These are phyloP conservation scores for Scolopax bukidnonensis DNA, from an alignment of 2,797 vertebrate species.

Conservation along the genomic window DNA sequence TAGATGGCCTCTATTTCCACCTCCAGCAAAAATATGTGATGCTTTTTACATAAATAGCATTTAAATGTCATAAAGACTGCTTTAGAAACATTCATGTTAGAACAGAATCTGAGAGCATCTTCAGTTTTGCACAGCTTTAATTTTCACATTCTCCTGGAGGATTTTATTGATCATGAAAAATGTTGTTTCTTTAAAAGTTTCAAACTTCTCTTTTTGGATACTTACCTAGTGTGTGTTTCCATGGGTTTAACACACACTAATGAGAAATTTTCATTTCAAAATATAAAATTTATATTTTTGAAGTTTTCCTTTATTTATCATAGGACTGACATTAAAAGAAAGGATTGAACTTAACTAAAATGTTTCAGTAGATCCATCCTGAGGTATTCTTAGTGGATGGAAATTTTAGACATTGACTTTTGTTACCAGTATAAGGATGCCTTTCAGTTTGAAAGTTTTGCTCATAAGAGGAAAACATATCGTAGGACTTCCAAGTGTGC, in stretches of 20 bases:
- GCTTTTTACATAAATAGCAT: neutral
- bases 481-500: neutral
- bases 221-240: neutral
- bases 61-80: neutral
- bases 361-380: neutral
- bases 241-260: neutral
- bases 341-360: neutral
- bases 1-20: neutral
- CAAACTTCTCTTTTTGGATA: neutral
- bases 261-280: neutral
- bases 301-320: neutral
- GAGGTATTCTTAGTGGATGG: neutral
- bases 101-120: neutral
- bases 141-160: neutral
- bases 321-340: neutral
- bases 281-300: neutral
- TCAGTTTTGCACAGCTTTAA: neutral
- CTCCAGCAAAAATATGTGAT: neutral
- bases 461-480: neutral
- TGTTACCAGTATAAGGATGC: neutral
- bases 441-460: neutral
- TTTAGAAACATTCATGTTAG: neutral
- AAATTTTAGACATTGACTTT: neutral
- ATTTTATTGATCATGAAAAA: neutral
- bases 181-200: neutral